Evolutionary conservation across 1,140 invertebrate species (phyloP).

Genomic region (Dysdera silvatica): DNA sequence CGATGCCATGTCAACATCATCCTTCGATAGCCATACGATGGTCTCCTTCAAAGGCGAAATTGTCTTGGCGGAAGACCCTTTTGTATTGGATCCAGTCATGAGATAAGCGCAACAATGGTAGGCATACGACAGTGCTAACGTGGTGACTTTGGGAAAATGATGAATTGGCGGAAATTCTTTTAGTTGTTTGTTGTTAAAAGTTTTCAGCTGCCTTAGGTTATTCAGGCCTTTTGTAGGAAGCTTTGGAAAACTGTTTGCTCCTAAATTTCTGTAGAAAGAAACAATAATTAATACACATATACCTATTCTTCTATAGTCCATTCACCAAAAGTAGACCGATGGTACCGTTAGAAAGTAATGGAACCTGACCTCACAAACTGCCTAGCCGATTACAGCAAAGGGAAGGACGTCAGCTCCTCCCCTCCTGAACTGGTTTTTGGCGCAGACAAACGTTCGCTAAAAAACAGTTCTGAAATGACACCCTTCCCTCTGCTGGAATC

Average conservation of each 20-base stretch:
- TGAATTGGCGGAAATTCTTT: constrained; percentile 78
- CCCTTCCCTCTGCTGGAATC: no score
- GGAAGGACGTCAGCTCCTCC: no score
- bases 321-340: no score
- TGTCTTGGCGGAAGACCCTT: neutral
- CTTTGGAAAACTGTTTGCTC: constrained; percentile 76
- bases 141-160: constrained; percentile 71
- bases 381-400: no score
- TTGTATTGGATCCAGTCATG: neutral
- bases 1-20: constrained; percentile 60
- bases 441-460: no score
- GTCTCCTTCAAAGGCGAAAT: constrained; percentile 50
- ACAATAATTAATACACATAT: no score
- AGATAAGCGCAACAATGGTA: constrained; percentile 86
- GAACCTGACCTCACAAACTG: no score
- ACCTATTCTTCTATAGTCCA: no score
- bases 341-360: no score
- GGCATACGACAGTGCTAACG: constrained; percentile 73
- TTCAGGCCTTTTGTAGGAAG: constrained; percentile 73
- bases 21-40: constrained; percentile 59
- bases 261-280: constrained; percentile 63
- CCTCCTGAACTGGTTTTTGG: no score
- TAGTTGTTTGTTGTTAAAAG: constrained; percentile 82
- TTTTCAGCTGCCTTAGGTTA: constrained; percentile 73
- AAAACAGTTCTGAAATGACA: no score